phyloP scores from a whole-genome alignment of 2,797 vertebrate species.

The Sebastolobus altivelis region DNA sequence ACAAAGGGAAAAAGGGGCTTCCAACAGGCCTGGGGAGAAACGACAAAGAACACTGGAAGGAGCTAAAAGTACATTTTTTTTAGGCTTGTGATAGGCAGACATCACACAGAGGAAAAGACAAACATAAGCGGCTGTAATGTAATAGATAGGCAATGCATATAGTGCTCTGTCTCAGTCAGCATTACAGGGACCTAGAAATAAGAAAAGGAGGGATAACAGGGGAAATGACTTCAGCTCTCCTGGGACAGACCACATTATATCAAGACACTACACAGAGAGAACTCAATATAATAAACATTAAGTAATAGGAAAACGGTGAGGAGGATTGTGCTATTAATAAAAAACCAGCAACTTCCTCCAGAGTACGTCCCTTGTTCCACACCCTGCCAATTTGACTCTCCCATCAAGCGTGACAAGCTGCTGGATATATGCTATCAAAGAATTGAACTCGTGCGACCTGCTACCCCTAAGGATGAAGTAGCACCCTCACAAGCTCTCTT shows the following conservation, averaged over 20 bases:
- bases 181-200: not conserved
- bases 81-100: slow-evolving; percentile 8
- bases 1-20: slow-evolving; percentile 6
- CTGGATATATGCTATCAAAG: slow-evolving; percentile 59
- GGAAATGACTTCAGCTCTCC: slow-evolving; percentile 34
- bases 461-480: slow-evolving; percentile 56
- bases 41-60: slow-evolving; percentile 8
- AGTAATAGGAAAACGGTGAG: slow-evolving; percentile 26
- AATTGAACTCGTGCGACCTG: slow-evolving; percentile 54
- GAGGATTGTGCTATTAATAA: slow-evolving; percentile 43
- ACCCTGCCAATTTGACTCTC: slow-evolving; percentile 65
- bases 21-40: slow-evolving; percentile 21
- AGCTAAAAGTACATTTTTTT: not conserved
- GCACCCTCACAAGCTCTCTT: slow-evolving; percentile 52
- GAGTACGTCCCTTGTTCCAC: slow-evolving; percentile 44
- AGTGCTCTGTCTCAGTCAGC: slow-evolving; percentile 11
- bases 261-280: slow-evolving; percentile 19
- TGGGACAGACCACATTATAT: slow-evolving; percentile 27
- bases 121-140: slow-evolving; percentile 12
- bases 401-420: slow-evolving; percentile 64
- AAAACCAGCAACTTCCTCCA: slow-evolving; percentile 29
- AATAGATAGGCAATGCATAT: slow-evolving; percentile 23
- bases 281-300: slow-evolving; percentile 47
- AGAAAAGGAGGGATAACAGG: slow-evolving; percentile 4
- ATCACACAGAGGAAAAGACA: slow-evolving; percentile 16